Evolutionary conservation across 2,797 vertebrate species (phyloP).

Genomic region (Melanotaenia parkinsoni): DNA sequence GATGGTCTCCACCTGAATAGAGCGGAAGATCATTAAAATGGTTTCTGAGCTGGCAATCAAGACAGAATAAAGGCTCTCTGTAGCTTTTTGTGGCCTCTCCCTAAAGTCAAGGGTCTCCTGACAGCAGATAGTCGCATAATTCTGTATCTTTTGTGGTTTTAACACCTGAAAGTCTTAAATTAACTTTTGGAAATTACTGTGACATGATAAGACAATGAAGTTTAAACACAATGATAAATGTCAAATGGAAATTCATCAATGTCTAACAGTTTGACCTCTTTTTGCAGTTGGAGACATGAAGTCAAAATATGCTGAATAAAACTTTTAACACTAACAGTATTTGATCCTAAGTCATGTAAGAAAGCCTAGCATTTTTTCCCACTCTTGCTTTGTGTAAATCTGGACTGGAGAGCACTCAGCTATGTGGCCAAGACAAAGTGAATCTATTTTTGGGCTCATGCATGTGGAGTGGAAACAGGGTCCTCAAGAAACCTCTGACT

Average conservation of each 20-base stretch:
- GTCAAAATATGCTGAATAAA: constrained; percentile 37
- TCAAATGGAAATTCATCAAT: constrained; percentile 44
- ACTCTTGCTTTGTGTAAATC: constrained; percentile 47
- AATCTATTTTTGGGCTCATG: constrained; percentile 82
- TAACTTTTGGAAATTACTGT: constrained; percentile 13
- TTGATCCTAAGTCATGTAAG: constrained; percentile 43
- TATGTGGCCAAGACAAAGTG: constrained; percentile 64
- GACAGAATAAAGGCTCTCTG: background rate
- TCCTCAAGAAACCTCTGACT: constrained; percentile 78
- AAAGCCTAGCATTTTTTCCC: constrained; percentile 28
- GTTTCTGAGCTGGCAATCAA: constrained; percentile 18
- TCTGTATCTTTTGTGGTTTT: background rate
- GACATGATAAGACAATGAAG: constrained; percentile 17
- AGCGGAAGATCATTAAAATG: constrained; percentile 12
- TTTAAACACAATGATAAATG: constrained; percentile 29
- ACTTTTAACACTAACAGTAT: constrained; percentile 38
- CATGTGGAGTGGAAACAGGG: constrained; percentile 80
- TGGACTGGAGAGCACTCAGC: constrained; percentile 63
- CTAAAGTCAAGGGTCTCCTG: constrained; percentile 6
- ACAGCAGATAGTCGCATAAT: constrained; percentile 1
- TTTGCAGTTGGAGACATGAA: constrained; percentile 24
- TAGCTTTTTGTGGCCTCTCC: background rate
- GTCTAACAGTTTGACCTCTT: constrained; percentile 25
- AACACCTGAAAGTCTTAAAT: constrained; percentile 7
- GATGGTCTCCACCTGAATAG: constrained; percentile 95